These are phyloP conservation scores for Fundulus diaphanus DNA, from an alignment of 2,797 vertebrate species.

Conservation along the genomic window DNA sequence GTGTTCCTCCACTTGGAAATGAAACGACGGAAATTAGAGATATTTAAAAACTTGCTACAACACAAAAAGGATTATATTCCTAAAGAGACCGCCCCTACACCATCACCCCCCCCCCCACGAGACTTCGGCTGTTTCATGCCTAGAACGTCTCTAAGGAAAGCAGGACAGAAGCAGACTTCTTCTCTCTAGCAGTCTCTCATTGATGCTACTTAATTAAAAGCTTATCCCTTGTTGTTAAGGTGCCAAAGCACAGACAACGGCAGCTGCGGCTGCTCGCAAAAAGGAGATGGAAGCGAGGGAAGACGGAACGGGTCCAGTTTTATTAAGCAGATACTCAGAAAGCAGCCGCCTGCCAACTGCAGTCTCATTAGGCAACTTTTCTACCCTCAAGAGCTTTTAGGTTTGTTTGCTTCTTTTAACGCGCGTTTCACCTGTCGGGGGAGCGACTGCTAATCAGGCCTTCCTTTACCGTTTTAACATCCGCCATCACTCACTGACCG, in stretches of 20 bases:
- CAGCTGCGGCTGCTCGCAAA: neutral
- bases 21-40: neutral
- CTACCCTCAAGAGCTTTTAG: conserved; percentile 32
- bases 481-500: conserved; percentile 24
- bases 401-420: conserved; percentile 20
- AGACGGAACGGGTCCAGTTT: neutral
- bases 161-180: neutral
- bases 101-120: neutral
- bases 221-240: conserved; percentile 48
- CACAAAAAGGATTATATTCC: neutral
- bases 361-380: conserved; percentile 13
- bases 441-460: conserved; percentile 8
- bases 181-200: neutral
- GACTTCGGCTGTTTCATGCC: neutral
- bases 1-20: neutral
- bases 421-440: conserved; percentile 3
- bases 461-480: conserved; percentile 1
- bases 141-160: neutral
- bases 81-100: too few species aligned
- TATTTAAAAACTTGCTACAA: neutral
- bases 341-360: neutral
- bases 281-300: neutral
- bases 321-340: neutral
- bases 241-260: conserved; percentile 27
- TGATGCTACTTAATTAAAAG: conserved; percentile 66